Conservation (phyloP, 2,888 invertebrate genomes). For the Neoaliturus tenellus region DNA sequence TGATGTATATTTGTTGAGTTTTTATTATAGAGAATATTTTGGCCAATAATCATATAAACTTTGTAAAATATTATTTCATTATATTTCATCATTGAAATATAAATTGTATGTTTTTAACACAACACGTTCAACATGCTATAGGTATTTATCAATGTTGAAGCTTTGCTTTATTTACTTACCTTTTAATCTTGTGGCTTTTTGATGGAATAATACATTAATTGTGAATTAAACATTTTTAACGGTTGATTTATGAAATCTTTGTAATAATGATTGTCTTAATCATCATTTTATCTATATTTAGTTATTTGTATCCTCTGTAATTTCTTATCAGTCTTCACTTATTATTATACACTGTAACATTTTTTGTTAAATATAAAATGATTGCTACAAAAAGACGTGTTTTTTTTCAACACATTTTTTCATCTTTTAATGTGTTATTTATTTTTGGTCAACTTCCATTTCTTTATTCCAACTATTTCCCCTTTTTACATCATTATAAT, state of each 20-base stretch:
- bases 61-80: background rate
- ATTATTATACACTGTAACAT: slow-evolving; percentile 5
- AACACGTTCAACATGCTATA: background rate
- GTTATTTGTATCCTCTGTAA: background rate
- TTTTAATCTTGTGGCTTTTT: background rate
- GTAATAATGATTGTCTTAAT: background rate
- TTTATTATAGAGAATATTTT: background rate
- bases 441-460: no score
- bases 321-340: background rate
- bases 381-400: background rate
- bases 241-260: background rate
- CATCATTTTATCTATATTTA: background rate
- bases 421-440: no score
- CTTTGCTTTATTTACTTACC: background rate
- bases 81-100: background rate
- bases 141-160: background rate
- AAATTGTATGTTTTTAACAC: background rate
- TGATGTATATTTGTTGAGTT: background rate
- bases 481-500: no score
- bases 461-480: no score
- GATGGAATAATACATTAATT: background rate
- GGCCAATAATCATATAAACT: background rate
- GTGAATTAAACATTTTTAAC: background rate
- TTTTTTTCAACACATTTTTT: no score
- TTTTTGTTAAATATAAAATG: slow-evolving; percentile 24